phyloP scores from a whole-genome alignment of 2,797 vertebrate species.

The Eidolon dupreanum region DNA sequence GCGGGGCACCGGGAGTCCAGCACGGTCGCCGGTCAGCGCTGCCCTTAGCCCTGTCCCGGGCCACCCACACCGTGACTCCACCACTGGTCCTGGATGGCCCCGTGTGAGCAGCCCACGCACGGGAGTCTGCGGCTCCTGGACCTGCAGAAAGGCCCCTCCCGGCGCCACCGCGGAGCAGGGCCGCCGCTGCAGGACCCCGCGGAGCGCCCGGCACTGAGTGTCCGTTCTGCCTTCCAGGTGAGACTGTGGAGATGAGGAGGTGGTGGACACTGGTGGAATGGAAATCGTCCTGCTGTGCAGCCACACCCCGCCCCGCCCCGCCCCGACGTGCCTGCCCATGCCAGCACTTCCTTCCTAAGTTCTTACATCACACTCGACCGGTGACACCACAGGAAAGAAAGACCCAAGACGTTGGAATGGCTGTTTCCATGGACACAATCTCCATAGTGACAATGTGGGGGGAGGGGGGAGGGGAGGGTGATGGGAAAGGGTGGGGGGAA shows the following conservation, averaged over 20 bases:
- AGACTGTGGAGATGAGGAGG: constrained; percentile 89
- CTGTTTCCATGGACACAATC: constrained; percentile 90
- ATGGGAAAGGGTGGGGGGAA: constrained; percentile 83
- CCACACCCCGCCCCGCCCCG: constrained; percentile 77
- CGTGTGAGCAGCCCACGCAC: rapidly evolving
- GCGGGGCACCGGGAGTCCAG: background rate
- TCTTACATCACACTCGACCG: constrained; percentile 86
- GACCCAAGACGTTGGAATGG: constrained; percentile 87
- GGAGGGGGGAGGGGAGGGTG: constrained; percentile 84
- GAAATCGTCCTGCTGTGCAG: constrained; percentile 84
- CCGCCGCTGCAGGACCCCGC: rapidly evolving
- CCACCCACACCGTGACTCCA: background rate
- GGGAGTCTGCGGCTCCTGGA: background rate
- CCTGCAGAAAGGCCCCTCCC: background rate
- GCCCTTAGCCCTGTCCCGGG: background rate
- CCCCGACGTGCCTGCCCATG: constrained; percentile 85
- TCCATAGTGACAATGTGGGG: constrained; percentile 89
- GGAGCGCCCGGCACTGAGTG: background rate
- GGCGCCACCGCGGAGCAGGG: background rate
- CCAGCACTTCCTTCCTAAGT: constrained; percentile 88
- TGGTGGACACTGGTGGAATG: constrained; percentile 85
- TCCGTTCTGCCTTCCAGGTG: constrained; percentile 84
- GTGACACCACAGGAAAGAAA: constrained; percentile 86
- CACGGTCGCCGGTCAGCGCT: background rate
- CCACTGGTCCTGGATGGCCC: background rate